Evolutionary conservation across 1,140 invertebrate genomes (phyloP).

Genomic region (Drosophila yakuba): DNA sequence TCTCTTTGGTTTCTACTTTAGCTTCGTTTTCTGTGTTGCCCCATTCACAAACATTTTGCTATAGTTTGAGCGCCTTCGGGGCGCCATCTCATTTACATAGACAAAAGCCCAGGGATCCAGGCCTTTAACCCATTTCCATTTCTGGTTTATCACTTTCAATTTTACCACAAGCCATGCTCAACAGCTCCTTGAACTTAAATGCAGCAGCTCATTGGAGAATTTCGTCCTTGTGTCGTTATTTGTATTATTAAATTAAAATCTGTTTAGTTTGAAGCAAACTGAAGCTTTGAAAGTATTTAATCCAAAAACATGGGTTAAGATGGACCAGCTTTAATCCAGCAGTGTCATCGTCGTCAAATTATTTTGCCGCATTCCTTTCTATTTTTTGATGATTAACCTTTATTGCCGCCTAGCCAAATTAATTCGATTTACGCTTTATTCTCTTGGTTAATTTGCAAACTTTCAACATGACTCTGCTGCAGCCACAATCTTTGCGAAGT

Average conservation of each 20-base stretch:
- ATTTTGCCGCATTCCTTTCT: background rate
- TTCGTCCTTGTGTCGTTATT: too few relatives aligned
- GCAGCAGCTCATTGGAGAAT: background rate
- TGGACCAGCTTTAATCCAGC: constrained; percentile 26
- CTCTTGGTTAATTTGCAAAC: constrained; percentile 55
- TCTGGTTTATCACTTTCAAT: background rate
- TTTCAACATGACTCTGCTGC: constrained; percentile 2
- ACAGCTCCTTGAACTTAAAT: background rate
- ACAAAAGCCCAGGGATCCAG: constrained; percentile 46
- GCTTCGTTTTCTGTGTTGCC: background rate
- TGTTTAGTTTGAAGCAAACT: too few relatives aligned
- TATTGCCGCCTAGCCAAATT: constrained; percentile 39
- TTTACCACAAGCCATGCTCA: background rate
- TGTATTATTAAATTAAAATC: too few relatives aligned
- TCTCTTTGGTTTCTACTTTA: background rate
- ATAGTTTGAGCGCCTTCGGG: constrained; percentile 50
- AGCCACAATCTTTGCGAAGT: background rate
- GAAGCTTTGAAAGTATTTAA: too few relatives aligned
- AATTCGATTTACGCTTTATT: constrained; percentile 69
- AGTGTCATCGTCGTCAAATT: constrained; percentile 53
- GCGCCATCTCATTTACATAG: constrained; percentile 68
- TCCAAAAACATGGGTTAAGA: constrained; percentile 8
- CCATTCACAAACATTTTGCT: background rate
- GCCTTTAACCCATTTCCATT: constrained; percentile 30
- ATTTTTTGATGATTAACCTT: constrained; percentile 36